phyloP scores from a whole-genome alignment of 1,140 invertebrate species.

The Lithobius niger region DNA sequence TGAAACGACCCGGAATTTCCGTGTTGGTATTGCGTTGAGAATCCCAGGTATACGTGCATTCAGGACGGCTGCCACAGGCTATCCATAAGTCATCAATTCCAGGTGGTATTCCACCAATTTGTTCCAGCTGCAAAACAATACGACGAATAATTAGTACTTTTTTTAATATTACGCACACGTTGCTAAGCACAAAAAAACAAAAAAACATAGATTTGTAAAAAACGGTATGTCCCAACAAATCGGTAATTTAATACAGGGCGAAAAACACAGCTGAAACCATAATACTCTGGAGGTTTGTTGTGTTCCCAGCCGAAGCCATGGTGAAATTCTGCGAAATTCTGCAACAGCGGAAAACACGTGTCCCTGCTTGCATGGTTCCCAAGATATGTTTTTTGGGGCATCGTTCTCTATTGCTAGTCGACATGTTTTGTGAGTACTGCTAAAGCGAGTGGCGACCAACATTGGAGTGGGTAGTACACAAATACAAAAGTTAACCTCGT shows the following conservation, averaged over 20 bases:
- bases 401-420: too few relatives aligned
- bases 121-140: conserved; percentile 27
- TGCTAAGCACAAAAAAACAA: not conserved
- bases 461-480: too few relatives aligned
- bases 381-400: too few relatives aligned
- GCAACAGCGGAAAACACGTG: too few relatives aligned
- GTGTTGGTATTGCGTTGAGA: conserved; percentile 33
- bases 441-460: too few relatives aligned
- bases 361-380: too few relatives aligned
- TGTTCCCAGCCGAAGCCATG: too few relatives aligned
- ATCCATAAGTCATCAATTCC: conserved; percentile 41
- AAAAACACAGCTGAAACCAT: too few relatives aligned
- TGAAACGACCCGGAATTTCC: conserved; percentile 27
- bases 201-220: conserved; percentile 1
- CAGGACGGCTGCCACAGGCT: conserved; percentile 36
- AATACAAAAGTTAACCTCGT: too few relatives aligned
- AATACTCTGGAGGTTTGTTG: too few relatives aligned
- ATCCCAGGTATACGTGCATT: conserved; percentile 45
- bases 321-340: too few relatives aligned
- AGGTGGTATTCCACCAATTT: conserved; percentile 33
- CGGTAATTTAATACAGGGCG: conserved; percentile 2
- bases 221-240: not conserved
- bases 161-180: not conserved
- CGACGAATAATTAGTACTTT: not conserved
- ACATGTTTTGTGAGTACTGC: too few relatives aligned